Evolutionary conservation across 2,113 vertebrate species (phyloP), one percentile per base, ranked within the genome.

Genomic region (Suncus etruscus): DNA sequence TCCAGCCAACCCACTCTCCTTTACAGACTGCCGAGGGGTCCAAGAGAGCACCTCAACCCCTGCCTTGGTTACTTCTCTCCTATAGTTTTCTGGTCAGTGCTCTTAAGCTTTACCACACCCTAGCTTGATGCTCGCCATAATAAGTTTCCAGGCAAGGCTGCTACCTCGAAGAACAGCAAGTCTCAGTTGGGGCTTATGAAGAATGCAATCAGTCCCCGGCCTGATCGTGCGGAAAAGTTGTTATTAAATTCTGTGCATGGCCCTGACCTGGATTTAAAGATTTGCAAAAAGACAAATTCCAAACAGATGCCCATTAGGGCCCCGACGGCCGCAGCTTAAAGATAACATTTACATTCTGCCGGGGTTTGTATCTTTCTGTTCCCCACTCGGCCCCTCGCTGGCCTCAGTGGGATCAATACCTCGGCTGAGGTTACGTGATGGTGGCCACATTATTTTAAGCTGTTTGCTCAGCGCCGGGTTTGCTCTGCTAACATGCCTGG

Each of bases 391-490:
- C 96, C 93, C 89, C 96, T 97, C 96, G 92, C 96, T 97, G 91
- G 96, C 96, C 97, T 97, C 97, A 85, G 96, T 61, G 96, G 98
- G 98, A 98, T 98, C 98, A 97, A 98, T 98, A 98, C 97, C 97
- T 97, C 94, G 98, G 98, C 97, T 97, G 98, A 98, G 98, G 98
- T 98, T 98, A 98, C 86, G 74, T 83, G 96, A 98, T 98, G 98
- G 98, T 98, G 98, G 96, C 97, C 97, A 97, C 97, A 97, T 98
- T 98, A 98, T 98, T 98, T 98, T 97, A 98, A 98, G 98, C 98
- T 98, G 97, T 99, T 98, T 99, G 98, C 98, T 97, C 96, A 98
- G 98, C 94, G 96, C 97, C 97, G 94, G 83, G 98, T 99, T 98
- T 99, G 96, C 98, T 98, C 97, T 98, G 98, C 98, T 98, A 98